A percentile compares a stretch with the other conserved stretches of the same genome.
phyloP scores from a whole-genome alignment of 2,888 invertebrate species.

The Apodemia hepburni region DNA sequence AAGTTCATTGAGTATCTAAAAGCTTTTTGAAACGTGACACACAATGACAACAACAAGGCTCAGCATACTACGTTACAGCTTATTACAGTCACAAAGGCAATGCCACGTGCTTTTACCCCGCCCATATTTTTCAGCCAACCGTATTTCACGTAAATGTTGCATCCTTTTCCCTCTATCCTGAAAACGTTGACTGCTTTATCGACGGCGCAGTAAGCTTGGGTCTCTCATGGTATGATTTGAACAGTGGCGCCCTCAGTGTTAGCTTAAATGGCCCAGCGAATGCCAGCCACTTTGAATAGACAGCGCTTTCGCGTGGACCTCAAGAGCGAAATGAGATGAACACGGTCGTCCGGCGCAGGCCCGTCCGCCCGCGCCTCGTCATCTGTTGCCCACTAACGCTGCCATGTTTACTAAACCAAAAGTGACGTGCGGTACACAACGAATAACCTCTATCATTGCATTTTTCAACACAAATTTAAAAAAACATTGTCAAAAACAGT shows the following conservation, averaged over 20 bases:
- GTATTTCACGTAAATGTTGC: conserved; percentile 54
- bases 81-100: conserved; percentile 45
- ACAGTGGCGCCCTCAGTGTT: conserved; percentile 57
- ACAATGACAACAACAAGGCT: conserved; percentile 47
- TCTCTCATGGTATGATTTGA: conserved; percentile 23
- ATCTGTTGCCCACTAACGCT: conserved; percentile 71
- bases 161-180: conserved; percentile 50
- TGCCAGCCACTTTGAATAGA: conserved; percentile 49
- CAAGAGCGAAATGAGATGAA: conserved; percentile 63
- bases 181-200: conserved; percentile 56
- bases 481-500: conserved; percentile 41
- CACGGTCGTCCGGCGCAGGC: conserved; percentile 63
- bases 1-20: conserved; percentile 29
- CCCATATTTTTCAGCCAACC: conserved; percentile 72
- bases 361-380: conserved; percentile 71
- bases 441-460: conserved; percentile 67
- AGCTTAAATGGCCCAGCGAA: conserved; percentile 36
- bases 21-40: conserved; percentile 47
- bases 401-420: conserved; percentile 75
- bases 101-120: conserved; percentile 71
- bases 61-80: conserved; percentile 43
- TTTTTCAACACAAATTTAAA: conserved; percentile 47
- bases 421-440: conserved; percentile 73
- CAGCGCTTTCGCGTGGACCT: conserved; percentile 44
- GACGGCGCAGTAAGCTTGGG: conserved; percentile 40